phyloP scores from a whole-genome alignment of 2,797 vertebrate genomes.

The Falco cherrug region DNA sequence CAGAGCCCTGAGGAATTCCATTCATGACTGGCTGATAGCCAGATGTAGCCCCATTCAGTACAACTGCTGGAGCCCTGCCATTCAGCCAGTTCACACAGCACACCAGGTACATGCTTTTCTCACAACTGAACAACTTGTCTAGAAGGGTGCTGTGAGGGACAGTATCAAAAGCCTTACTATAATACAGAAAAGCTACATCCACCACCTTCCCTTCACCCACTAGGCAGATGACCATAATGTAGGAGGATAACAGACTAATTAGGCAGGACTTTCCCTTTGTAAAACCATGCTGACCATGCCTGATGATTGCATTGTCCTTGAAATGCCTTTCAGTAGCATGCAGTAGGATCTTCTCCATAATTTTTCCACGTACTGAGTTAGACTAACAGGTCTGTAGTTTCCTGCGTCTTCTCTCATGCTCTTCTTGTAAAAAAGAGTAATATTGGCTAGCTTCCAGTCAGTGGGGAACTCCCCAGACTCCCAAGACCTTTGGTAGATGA shows the following conservation, averaged over 20 bases:
- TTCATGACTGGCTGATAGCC: too few species aligned
- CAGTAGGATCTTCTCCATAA: too few species aligned
- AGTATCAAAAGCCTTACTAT: background rate
- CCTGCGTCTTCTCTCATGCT: background rate
- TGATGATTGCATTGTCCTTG: too few species aligned
- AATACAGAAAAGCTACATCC: background rate
- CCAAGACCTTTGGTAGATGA: too few species aligned
- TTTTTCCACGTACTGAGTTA: background rate
- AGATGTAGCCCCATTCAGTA: too few species aligned
- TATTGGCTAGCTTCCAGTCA: background rate
- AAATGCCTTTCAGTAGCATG: too few species aligned
- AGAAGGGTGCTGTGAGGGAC: too few species aligned
- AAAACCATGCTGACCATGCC: background rate
- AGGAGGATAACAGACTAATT: background rate
- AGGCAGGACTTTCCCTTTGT: background rate
- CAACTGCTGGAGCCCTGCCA: too few species aligned
- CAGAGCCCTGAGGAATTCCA: too few species aligned
- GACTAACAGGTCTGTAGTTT: background rate
- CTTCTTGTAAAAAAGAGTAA: background rate
- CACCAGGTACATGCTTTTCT: too few species aligned
- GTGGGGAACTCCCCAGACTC: background rate
- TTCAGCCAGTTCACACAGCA: too few species aligned
- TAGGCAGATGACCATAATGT: background rate
- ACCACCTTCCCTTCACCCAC: background rate
- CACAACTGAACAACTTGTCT: too few species aligned